Evolutionary conservation across 2,888 invertebrate species (phyloP), one percentile per base, ranked within the genome.

Genomic region (Marasmarcha lunaedactyla): DNA sequence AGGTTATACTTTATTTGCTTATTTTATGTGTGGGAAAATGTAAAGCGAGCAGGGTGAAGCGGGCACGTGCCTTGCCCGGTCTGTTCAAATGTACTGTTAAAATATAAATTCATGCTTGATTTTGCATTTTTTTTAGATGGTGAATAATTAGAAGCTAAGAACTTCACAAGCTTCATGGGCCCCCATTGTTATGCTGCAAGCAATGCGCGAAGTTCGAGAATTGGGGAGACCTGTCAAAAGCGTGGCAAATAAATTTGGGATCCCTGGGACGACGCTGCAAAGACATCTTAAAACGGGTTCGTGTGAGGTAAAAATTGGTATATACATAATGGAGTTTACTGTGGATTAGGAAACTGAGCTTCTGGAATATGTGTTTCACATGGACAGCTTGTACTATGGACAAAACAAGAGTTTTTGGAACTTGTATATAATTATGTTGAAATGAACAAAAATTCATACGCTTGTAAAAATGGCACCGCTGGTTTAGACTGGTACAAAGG

Each of bases 321-420:
- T 27, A 11, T 30, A 12, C 14, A 2, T 7, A 2, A 11, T 14
- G 6, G 30, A 10, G 2, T 37, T 37, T 20, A 27, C 13, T 12
- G 4, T 2, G 2, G 20, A 33, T 5, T 41, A 43, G 30, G 45
- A 46, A 36, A 10, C n/a, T 14, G 46, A 46, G 14, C 35, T 46
- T 2, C 9, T 46, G 12, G 41, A 47, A 14, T 47, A 47, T 37
- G 15, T 45, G 4, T 47, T 45, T 12, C 42, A 47, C 15, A 44
- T 45, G 45, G 43, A 47, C 15, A 33, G 30, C 20, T 26, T 45
- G 4, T 47, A 45, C 35, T 47, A 34, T 38, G 44, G 2, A 40
- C 42, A 1, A 45, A 42, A 38, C 1, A 33, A 33, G 46, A 46
- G 15, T 46, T 42, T 41, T 38, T 34, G 10, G 30, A 26, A 4